These are phyloP conservation scores for Pterocles burchelli DNA, from an alignment of 2,113 vertebrate genomes.

Conservation along the genomic window DNA sequence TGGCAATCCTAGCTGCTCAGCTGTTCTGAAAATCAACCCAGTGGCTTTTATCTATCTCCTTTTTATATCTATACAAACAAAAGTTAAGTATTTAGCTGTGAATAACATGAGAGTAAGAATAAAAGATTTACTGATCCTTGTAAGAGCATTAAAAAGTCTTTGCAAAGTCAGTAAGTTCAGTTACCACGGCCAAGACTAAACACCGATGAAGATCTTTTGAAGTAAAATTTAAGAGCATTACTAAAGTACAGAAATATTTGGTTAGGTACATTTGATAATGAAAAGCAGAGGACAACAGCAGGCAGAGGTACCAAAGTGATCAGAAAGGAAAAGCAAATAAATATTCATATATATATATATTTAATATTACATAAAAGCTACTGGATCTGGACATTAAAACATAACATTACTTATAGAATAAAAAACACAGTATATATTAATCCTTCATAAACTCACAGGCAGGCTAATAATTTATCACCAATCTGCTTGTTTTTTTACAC, in stretches of 20 bases:
- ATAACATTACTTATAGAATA: neutral
- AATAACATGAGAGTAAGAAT: neutral
- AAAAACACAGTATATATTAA: neutral
- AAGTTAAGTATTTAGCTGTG: neutral
- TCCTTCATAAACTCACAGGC: neutral
- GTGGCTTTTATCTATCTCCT: neutral
- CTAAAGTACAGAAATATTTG: slow-evolving; percentile 23
- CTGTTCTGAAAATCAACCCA: neutral
- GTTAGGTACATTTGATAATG: neutral
- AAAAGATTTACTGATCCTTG: neutral
- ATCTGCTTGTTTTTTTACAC: neutral
- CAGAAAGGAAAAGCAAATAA: neutral
- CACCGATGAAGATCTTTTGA: neutral
- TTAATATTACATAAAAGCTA: slow-evolving; percentile 6
- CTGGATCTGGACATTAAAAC: neutral
- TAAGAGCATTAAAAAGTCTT: neutral
- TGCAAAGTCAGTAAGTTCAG: neutral
- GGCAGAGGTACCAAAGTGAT: neutral
- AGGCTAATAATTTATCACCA: neutral
- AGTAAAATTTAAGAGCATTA: neutral
- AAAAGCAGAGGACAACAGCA: slow-evolving; percentile 4
- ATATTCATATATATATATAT: neutral
- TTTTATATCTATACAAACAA: neutral
- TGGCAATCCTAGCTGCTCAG: neutral
- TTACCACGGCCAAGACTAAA: neutral